Evolutionary conservation across 2,888 invertebrate genomes (phyloP).

Genomic region (Drosophila ezoana): DNA sequence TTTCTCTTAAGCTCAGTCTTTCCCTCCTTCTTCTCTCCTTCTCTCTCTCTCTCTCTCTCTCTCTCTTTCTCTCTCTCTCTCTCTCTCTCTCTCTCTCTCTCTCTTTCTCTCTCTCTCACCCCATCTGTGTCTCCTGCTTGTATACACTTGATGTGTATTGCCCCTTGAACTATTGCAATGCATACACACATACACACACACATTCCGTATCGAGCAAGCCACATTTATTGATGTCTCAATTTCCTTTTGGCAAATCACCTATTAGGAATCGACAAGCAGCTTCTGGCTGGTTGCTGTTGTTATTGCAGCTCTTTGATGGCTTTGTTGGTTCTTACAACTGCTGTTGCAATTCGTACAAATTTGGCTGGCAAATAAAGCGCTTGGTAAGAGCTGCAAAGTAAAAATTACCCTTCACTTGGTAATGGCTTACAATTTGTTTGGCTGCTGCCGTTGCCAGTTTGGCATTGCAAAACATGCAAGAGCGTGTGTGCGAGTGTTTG

Average conservation of each 20-base stretch:
- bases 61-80: background rate
- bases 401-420: conserved; percentile 79
- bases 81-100: background rate
- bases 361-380: conserved; percentile 76
- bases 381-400: conserved; percentile 65
- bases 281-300: conserved; percentile 29
- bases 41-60: background rate
- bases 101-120: background rate
- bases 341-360: conserved; percentile 77
- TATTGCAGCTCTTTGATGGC: conserved; percentile 47
- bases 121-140: background rate
- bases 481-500: conserved; percentile 15
- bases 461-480: conserved; percentile 52
- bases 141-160: conserved; percentile 25
- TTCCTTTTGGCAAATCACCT: conserved; percentile 79
- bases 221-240: conserved; percentile 82
- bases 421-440: conserved; percentile 79
- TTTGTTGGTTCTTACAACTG: conserved; percentile 68
- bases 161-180: conserved; percentile 33
- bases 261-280: conserved; percentile 76
- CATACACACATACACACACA: conserved; percentile 19
- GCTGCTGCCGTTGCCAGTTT: conserved; percentile 47
- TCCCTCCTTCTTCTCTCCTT: background rate
- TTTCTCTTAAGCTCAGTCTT: background rate
- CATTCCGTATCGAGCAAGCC: conserved; percentile 55